Evolutionary conservation across 92 coral and sea anemone genomes (phyloP), one percentile per base, ranked within the genome.

Genomic region (Montipora capitata): DNA sequence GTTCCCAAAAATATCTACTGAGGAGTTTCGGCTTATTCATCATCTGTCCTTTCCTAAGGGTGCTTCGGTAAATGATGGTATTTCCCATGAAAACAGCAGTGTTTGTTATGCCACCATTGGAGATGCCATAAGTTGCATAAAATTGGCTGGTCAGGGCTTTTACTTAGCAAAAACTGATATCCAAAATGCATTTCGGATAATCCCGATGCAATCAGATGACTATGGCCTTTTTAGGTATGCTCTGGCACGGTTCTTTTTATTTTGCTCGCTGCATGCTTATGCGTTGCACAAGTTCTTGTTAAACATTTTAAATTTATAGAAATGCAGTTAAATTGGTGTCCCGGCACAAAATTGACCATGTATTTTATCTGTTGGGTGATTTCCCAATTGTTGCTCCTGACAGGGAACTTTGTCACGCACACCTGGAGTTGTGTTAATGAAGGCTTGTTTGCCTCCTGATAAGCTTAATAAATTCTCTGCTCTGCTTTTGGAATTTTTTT

Each of bases 301-400:
- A 57, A 69, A 94, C 89, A 3, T 94, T 92, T 59, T 94, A 94
- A 72, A 88, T 83, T 15, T 86, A 92, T 12, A 86, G 95, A 72
- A 80, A 92, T 54, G 93, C 95, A 6, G 78, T 94, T 20, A 93
- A 91, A 27, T 91, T 93, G 93, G 69, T 94, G 52, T 88, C 96
- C n/a, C 78, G 10, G 20, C 7, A 90, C 18, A 91, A 87, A 7
- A 93, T 90, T n/a, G 6, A 4, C 16, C n/a, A 10, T n/a, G 68
- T 73, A 64, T 93, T 93, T n/a, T 90, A 93, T 15, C 38, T 93
- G 0, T 77, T 90, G 1, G 94, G 91, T 66, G 92, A 94, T 49
- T 94, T 68, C 79, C 81, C 91, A 3, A 40, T 94, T 15, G 87
- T 85, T 38, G 92, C 92, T 14, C 78, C 85, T 35, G 38, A 91